phyloP scores from a whole-genome alignment of 2,797 vertebrate species.

The Notolepis coatsorum region DNA sequence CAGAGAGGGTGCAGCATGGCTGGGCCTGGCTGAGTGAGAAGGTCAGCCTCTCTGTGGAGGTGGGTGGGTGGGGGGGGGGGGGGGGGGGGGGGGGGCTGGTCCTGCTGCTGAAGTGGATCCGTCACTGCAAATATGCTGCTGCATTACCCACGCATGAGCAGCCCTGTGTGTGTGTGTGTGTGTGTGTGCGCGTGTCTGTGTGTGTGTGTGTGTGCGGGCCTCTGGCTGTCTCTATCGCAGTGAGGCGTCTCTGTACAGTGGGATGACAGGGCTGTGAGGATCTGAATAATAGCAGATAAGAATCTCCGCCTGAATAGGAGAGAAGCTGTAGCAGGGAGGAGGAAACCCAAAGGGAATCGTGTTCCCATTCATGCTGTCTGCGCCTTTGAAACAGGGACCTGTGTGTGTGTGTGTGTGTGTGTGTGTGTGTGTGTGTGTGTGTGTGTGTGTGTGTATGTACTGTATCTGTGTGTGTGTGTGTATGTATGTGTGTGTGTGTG shows the following conservation, averaged over 20 bases:
- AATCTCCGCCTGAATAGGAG: slow-evolving; percentile 10
- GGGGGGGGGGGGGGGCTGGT: slow-evolving; percentile 34
- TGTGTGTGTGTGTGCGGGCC: neutral
- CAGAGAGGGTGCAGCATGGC: slow-evolving; percentile 42
- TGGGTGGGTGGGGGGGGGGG: slow-evolving; percentile 29
- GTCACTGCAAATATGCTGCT: slow-evolving; percentile 58
- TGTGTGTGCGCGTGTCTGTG: neutral
- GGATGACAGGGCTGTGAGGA: slow-evolving; percentile 7
- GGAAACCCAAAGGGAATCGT: neutral
- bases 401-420: neutral
- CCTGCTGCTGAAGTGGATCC: slow-evolving; percentile 46
- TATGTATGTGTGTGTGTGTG: slow-evolving; percentile 1
- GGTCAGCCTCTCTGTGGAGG: slow-evolving; percentile 56
- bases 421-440: neutral
- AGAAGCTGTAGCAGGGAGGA: neutral
- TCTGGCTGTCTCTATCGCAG: neutral
- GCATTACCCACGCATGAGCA: slow-evolving; percentile 63
- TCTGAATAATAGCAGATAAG: neutral
- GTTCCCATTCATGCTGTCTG: neutral
- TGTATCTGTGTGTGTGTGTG: slow-evolving; percentile 30
- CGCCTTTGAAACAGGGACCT: slow-evolving; percentile 6
- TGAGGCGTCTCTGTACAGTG: neutral
- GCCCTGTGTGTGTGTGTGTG: slow-evolving; percentile 7
- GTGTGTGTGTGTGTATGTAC: slow-evolving; percentile 14
- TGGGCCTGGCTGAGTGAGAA: slow-evolving; percentile 59